These are phyloP conservation scores for Linnaemya tessellans DNA, from an alignment of 2,888 invertebrate species.

Conservation along the genomic window DNA sequence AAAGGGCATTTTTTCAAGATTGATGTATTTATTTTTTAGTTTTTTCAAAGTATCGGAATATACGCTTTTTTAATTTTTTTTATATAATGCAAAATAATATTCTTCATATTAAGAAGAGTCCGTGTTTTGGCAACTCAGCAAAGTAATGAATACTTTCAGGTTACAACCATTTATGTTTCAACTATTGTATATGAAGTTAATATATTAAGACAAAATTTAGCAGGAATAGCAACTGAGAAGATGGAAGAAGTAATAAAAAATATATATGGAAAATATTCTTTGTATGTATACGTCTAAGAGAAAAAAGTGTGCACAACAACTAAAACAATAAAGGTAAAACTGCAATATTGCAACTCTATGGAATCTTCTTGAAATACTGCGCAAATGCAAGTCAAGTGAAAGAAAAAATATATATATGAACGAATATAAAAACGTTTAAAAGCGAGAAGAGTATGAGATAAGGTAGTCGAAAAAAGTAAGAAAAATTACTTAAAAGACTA, in stretches of 20 bases:
- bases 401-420: slow-evolving; percentile 22
- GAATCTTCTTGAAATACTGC: slow-evolving; percentile 57
- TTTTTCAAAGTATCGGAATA: neutral
- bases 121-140: neutral
- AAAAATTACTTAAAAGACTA: slow-evolving; percentile 40
- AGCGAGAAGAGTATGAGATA: slow-evolving; percentile 42
- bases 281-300: slow-evolving; percentile 22
- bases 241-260: slow-evolving; percentile 11
- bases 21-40: no score
- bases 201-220: neutral
- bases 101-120: no score
- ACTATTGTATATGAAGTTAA: slow-evolving; percentile 48
- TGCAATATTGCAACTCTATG: slow-evolving; percentile 70
- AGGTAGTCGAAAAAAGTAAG: slow-evolving; percentile 22
- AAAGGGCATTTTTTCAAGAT: neutral
- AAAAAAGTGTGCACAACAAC: slow-evolving; percentile 44
- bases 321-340: slow-evolving; percentile 63
- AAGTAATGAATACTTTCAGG: slow-evolving; percentile 13
- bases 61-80: no score
- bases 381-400: slow-evolving; percentile 68
- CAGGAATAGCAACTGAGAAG: neutral
- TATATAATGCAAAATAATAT: neutral
- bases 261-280: no score
- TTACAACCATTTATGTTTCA: slow-evolving; percentile 15
- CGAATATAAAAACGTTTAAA: slow-evolving; percentile 20